These are phyloP conservation scores for Cichladusa arquata DNA, from an alignment of 2,113 vertebrate species.

Conservation along the genomic window DNA sequence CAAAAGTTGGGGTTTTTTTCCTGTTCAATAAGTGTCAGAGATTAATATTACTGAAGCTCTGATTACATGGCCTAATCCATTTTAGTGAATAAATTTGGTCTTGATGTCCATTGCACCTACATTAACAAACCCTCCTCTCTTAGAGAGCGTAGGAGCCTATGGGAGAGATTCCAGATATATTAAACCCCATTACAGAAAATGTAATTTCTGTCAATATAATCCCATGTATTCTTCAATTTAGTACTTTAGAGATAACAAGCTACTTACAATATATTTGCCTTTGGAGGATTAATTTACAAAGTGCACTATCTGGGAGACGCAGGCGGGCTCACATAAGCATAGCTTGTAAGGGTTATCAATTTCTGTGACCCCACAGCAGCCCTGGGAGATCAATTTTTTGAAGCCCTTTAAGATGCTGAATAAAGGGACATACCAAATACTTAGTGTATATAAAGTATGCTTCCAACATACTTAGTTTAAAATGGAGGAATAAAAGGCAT, in stretches of 20 bases:
- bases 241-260: conserved; percentile 87
- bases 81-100: conserved; percentile 81
- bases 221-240: conserved; percentile 90
- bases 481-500: background rate
- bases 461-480: background rate
- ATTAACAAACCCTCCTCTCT: conserved; percentile 76
- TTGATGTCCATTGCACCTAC: conserved; percentile 77
- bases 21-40: conserved; percentile 77
- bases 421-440: conserved; percentile 50
- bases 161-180: conserved; percentile 84
- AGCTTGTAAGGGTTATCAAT: conserved; percentile 91
- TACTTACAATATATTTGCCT: conserved; percentile 91
- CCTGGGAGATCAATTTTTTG: conserved; percentile 83
- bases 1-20: conserved; percentile 64
- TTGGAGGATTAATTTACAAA: conserved; percentile 92
- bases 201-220: conserved; percentile 95
- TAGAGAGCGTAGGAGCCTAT: conserved; percentile 67
- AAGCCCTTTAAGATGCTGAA: conserved; percentile 72
- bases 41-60: conserved; percentile 82
- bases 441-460: background rate
- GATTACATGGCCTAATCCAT: conserved; percentile 84
- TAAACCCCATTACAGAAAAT: conserved; percentile 91
- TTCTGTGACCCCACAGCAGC: conserved; percentile 83
- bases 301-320: conserved; percentile 77
- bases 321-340: conserved; percentile 80